A percentile compares a stretch with the other conserved stretches of the same genome.
Evolutionary conservation across 2,888 invertebrate genomes (phyloP).

Genomic region (Lasioglossum calceatum): DNA sequence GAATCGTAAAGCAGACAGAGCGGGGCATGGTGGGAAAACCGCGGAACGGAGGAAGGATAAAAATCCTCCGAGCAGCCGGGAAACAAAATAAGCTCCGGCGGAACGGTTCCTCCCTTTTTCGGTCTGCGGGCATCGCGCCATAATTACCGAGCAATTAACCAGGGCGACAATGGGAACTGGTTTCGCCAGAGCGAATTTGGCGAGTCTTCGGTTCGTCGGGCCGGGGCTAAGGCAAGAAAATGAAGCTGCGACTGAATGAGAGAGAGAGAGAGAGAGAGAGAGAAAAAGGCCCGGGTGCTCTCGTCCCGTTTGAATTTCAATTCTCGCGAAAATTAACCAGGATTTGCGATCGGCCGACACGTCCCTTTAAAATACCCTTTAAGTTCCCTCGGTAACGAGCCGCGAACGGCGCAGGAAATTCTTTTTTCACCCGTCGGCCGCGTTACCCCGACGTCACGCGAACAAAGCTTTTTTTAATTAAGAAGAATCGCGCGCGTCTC

Average conservation of each 20-base stretch:
- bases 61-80: conserved; percentile 15
- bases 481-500: conserved; percentile 38
- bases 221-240: conserved; percentile 7
- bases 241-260: background rate
- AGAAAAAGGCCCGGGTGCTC: background rate
- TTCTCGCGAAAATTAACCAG: conserved; percentile 66
- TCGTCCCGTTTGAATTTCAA: conserved; percentile 68
- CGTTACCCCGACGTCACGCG: background rate
- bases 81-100: conserved; percentile 39
- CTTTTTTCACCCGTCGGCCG: conserved; percentile 9
- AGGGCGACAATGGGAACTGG: conserved; percentile 71
- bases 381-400: conserved; percentile 47
- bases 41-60: background rate
- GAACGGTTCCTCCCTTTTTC: conserved; percentile 12
- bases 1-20: background rate
- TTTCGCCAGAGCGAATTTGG: conserved; percentile 64
- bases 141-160: conserved; percentile 77
- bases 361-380: conserved; percentile 40
- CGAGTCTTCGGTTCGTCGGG: conserved; percentile 9
- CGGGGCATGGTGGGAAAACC: background rate
- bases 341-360: conserved; percentile 35
- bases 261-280: background rate
- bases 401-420: conserved; percentile 24
- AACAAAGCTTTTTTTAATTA: conserved; percentile 53
- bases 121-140: conserved; percentile 41